A percentile compares a stretch with the other conserved stretches of the same genome.
Evolutionary conservation across 2,888 invertebrate genomes (phyloP).

Genomic region (Epirrhoe alternata): DNA sequence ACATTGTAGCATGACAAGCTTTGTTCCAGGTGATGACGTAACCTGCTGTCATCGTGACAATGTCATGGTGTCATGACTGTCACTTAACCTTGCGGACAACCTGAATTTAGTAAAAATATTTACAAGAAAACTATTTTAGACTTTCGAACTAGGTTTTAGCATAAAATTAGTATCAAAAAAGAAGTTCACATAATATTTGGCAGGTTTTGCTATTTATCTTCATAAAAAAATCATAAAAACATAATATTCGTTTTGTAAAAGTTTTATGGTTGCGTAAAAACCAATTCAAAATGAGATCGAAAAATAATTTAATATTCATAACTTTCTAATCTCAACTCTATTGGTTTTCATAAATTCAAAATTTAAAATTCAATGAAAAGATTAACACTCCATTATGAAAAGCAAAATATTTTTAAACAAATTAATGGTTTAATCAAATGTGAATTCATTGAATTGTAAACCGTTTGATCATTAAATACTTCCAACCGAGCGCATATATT

Average conservation of each 20-base stretch:
- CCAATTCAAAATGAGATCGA: not conserved
- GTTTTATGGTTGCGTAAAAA: not conserved
- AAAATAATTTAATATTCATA: not conserved
- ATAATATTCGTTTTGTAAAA: not conserved
- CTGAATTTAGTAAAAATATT: not conserved
- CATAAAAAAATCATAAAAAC: not conserved
- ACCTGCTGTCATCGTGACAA: slow-evolving; percentile 23
- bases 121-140: not conserved
- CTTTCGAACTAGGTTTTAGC: too few species aligned
- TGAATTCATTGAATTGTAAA: slow-evolving; percentile 37
- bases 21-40: slow-evolving; percentile 20
- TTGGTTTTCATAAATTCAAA: not conserved
- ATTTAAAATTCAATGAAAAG: not conserved
- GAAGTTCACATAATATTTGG: not conserved
- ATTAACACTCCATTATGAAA: slow-evolving; percentile 36
- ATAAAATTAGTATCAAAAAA: too few species aligned
- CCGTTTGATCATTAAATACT: slow-evolving; percentile 44
- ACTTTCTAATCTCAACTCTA: not conserved
- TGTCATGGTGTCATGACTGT: slow-evolving; percentile 21
- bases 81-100: slow-evolving; percentile 4
- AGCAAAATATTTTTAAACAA: slow-evolving; percentile 40
- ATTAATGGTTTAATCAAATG: slow-evolving; percentile 41
- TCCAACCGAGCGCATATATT: slow-evolving; percentile 37
- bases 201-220: not conserved
- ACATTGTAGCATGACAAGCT: slow-evolving; percentile 33